Evolutionary conservation across 2,797 vertebrate species (phyloP), one percentile per base, ranked within the genome.

Genomic region (Botia kubotai): DNA sequence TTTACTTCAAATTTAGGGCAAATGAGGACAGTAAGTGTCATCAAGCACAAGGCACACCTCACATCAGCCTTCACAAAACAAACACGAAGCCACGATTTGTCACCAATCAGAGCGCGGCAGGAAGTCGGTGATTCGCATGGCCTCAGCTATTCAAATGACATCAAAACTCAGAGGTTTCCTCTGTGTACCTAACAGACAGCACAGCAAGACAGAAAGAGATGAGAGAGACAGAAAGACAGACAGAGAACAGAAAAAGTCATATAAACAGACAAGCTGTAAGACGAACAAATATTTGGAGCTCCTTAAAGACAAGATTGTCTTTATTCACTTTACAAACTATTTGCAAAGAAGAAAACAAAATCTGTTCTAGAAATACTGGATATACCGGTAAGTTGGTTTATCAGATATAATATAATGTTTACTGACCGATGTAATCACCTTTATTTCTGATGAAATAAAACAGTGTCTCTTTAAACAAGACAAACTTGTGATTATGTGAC

Each of bases 61-160:
- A 68, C 17, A n/a, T 5, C 55, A 71, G 14, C n/a, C 55, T 63
- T 71, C 29, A 57, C 39, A 19, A 46, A 68, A 72, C 52, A 36
- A 72, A 52, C 75, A 76, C 79, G 81, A 75, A 84, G 82, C 85
- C 36, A 11, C 82, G 87, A 66, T 72, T 77, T 77, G 85, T 80
- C 75, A 79, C 92, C 93, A 93, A 93, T 93, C 90, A 86, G 83
- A 88, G 48, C 86, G 77, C 85, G 84, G 88, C 91, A 93, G 93
- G 93, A 94, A 93, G 84, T 85, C 13, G 71, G 77, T 52, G 69
- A 78, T 65, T 33, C 8, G 72, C 73, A 83, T 82, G 58, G 62
- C 60, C 82, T 75, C 86, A 81, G 87, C 80, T 76, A 85, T 85
- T 66, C 60, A 6, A 77, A 55, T 60, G 43, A 83, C 65, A 70